phyloP scores from a whole-genome alignment of 37 sponge, comb jelly and placozoan species.

The Eunapius fragilis region DNA sequence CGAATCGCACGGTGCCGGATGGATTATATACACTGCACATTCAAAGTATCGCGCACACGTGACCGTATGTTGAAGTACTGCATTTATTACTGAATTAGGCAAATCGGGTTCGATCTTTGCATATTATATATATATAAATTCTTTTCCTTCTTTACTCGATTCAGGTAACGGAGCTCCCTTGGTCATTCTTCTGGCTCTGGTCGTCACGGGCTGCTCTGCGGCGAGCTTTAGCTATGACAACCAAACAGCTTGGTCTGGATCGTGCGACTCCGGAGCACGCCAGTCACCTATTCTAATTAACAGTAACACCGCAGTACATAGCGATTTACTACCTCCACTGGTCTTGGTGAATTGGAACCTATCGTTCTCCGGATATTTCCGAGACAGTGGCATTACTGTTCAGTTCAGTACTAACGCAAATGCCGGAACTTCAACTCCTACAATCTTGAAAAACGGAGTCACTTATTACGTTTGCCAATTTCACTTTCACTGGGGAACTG shows the following conservation, averaged over 20 bases:
- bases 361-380: not conserved
- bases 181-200: no score
- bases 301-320: not conserved
- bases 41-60: no score
- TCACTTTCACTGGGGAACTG: conserved; percentile 67
- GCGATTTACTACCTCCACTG: not conserved
- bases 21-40: no score
- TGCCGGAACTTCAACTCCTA: not conserved
- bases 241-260: conserved; percentile 38
- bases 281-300: conserved; percentile 48
- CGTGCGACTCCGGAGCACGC: conserved; percentile 1
- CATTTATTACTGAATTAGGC: no score
- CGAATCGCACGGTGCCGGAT: no score
- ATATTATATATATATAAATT: no score
- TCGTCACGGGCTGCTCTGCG: no score
- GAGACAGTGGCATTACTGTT: not conserved
- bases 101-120: no score
- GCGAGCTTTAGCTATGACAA: conserved; percentile 10
- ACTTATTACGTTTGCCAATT: conserved; percentile 49
- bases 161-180: no score
- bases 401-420: not conserved
- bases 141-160: no score
- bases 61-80: no score
- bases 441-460: conserved; percentile 15
- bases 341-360: not conserved